phyloP scores from a whole-genome alignment of 2,113 vertebrate species.

The Pionites leucogaster region DNA sequence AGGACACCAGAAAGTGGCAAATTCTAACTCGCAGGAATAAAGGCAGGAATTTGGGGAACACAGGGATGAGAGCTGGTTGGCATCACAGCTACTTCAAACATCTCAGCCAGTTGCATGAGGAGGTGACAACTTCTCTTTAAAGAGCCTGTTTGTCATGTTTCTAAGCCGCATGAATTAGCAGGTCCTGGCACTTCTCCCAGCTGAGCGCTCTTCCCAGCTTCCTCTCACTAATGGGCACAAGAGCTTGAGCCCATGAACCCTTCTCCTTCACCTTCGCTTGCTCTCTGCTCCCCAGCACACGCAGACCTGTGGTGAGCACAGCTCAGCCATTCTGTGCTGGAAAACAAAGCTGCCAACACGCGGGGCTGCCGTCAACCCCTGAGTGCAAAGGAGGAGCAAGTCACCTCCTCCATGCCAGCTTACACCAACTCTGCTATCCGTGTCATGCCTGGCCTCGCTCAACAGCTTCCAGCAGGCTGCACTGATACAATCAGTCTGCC shows the following conservation, averaged over 20 bases:
- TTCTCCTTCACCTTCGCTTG: neutral
- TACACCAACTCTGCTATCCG: conserved; percentile 22
- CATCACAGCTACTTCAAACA: neutral
- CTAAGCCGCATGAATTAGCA: neutral
- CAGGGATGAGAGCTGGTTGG: neutral
- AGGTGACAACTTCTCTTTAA: neutral
- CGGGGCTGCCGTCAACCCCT: neutral
- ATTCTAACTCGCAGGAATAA: neutral
- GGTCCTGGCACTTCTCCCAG: neutral
- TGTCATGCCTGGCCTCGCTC: conserved; percentile 22
- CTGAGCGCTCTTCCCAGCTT: neutral
- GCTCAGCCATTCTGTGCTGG: neutral
- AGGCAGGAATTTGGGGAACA: neutral
- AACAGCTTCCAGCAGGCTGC: conserved; percentile 44
- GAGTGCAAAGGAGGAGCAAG: conserved; percentile 30
- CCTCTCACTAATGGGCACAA: neutral
- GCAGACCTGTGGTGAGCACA: fast-evolving
- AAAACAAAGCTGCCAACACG: neutral
- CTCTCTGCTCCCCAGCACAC: neutral
- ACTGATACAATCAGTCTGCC: conserved; percentile 5
- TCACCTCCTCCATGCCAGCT: conserved; percentile 41
- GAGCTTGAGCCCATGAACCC: neutral
- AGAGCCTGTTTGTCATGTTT: neutral
- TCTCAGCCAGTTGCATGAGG: neutral
- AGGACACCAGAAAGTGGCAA: neutral